Evolutionary conservation across 2,888 invertebrate genomes (phyloP), one percentile per base, ranked within the genome.

Genomic region (Drosophila villosipedis): DNA sequence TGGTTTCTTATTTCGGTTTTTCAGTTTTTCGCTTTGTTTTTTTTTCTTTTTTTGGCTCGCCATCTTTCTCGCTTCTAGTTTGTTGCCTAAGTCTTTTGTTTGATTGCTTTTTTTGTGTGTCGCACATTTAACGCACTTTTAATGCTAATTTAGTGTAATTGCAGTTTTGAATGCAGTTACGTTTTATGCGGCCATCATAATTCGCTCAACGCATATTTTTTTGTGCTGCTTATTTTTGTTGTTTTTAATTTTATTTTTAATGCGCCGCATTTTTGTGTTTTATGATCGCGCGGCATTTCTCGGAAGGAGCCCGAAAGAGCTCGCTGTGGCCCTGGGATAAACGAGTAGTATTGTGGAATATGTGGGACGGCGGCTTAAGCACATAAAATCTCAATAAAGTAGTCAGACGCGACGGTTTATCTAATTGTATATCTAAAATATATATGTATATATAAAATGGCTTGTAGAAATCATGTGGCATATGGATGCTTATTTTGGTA

Each of bases 381-480:
- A 91, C 91, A 91, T 89, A 87, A 87, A 87, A 91, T 91, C 89
- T 89, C 91, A 91, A 87, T 91, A 91, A 87, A 89, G 89, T 80
- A 85, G 89, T 68, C 84, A 64, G 67, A 58, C 57, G 62, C 84
- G 75, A 67, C 16, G 28, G 80, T 88, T 85, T 90, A 90, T 88
- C 88, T 90, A 88, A 88, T 91, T 88, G 91, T 83, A 82, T 84
- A 88, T 91, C 90, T 83, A 77, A 81, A 90, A 75, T 9, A 31
- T 31, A 76, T 22, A 59, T 35, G 59, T 35, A 47, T 33, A 52
- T 10, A 65, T 50, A 47, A 69, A 71, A 81, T 73, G 71, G 58
- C 73, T 64, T 70, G 69, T 73, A 77, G 84, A 78, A 76, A 80
- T 84, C 82, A 68, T 68, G 41, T 50, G 54, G 57, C n/a, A 63